phyloP scores from a whole-genome alignment of 2,888 invertebrate species.

The Tipula vernalis region DNA sequence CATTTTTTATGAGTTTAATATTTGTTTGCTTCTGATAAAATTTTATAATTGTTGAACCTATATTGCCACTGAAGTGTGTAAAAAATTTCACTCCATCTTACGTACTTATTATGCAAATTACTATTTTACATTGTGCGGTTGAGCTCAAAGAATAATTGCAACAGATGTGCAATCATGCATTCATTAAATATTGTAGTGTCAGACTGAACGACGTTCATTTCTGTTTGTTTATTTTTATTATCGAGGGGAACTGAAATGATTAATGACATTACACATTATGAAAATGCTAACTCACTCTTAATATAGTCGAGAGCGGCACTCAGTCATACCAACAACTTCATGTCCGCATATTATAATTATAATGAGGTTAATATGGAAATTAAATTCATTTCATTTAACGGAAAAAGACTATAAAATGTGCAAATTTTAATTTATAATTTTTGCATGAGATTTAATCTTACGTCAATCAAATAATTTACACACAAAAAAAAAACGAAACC shows the following conservation, averaged over 20 bases:
- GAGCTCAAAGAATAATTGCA: not conserved
- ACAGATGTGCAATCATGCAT: not conserved
- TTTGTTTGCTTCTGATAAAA: too few species aligned
- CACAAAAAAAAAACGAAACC: not conserved
- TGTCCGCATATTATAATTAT: not conserved
- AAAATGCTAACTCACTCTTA: not conserved
- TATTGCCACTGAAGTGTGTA: too few species aligned
- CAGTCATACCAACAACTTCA: not conserved
- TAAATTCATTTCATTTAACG: not conserved
- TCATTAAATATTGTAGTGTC: not conserved
- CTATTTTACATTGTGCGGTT: too few species aligned
- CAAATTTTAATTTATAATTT: not conserved
- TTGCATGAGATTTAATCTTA: not conserved
- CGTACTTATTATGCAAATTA: too few species aligned
- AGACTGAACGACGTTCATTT: not conserved
- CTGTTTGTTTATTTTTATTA: not conserved
- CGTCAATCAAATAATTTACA: not conserved
- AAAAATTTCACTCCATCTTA: too few species aligned
- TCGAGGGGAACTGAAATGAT: not conserved
- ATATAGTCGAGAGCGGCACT: not conserved
- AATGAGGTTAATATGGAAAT: not conserved
- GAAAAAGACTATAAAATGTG: not conserved
- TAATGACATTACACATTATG: not conserved
- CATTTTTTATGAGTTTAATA: too few species aligned
- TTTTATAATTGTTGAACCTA: too few species aligned